Evolutionary conservation across 2,797 vertebrate genomes (phyloP).

Genomic region (Sardinella longiceps): DNA sequence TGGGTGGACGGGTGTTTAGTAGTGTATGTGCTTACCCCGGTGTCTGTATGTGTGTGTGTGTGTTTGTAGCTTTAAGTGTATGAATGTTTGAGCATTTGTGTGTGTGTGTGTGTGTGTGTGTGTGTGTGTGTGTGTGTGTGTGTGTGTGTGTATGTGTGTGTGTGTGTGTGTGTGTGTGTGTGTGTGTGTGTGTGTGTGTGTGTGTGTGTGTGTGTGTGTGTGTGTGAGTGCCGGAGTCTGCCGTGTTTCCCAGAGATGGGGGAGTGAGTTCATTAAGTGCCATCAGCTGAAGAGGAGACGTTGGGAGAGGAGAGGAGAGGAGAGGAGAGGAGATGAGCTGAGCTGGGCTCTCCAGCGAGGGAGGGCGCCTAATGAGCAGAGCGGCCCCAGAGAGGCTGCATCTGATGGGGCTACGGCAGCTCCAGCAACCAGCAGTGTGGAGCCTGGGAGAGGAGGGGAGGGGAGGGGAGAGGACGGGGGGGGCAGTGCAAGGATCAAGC

Average conservation of each 20-base stretch:
- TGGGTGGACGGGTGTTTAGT: neutral
- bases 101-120: neutral
- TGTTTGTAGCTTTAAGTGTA: too few relatives aligned
- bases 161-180: slow-evolving; percentile 36
- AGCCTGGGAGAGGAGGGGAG: neutral
- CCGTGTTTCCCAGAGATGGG: neutral
- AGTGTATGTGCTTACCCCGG: neutral
- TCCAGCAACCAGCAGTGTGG: neutral
- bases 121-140: neutral
- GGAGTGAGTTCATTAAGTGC: slow-evolving; percentile 2
- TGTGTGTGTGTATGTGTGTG: neutral
- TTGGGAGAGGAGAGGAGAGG: neutral
- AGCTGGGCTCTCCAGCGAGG: neutral
- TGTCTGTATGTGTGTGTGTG: slow-evolving; percentile 9
- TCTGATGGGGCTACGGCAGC: neutral
- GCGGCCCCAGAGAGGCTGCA: neutral
- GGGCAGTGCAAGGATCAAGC: too few relatives aligned
- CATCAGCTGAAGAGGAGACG: slow-evolving; percentile 13
- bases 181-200: slow-evolving; percentile 44
- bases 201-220: neutral
- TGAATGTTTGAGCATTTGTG: too few relatives aligned
- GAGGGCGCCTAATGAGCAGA: neutral
- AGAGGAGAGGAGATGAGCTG: slow-evolving; percentile 3
- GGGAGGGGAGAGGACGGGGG: neutral
- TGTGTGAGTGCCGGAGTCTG: neutral